Base-by-base conservation (phyloP, 2,888 invertebrate genomes). In the Neuroscelio doddi region DNA sequence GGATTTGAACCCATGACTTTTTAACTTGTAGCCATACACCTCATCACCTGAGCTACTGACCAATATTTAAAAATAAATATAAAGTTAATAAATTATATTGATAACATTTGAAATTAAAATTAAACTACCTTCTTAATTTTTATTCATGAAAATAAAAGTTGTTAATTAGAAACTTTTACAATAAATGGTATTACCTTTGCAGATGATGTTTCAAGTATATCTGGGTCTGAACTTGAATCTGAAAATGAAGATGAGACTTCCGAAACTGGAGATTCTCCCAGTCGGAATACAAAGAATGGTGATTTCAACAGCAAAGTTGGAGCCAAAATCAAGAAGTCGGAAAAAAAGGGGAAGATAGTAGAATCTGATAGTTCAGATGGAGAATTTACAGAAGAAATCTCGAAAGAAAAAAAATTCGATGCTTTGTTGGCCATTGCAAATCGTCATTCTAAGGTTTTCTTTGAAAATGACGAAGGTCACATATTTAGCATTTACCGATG, bases 401-500 rank as follows among this genome's bases (percentile, higher is more conserved):
- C 57, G 10, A 72, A 76, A 47, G 71, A 74, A 42, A 80, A 73
- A 44, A 77, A 77, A 50, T 50, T 73, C 8, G 72, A 82, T 26
- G 69, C 71, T 15, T 64, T 79, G 27, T 47, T 74, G 12, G 71
- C 70, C 1, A 75, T 74, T 17, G 84, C 88, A 9, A 88, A 87
- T 16, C 84, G 90, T n/a, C 90, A 91, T 76, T 91, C 93, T 14
- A 92, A 92, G 81, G 88, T 93, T 0, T 93, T 92, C 80, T 90
- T 93, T 74, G 89, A 90, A 70, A 93, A 92, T 76, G 82, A 86
- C 0, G 84, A 86, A 1, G 92, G 91, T 0, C 87, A 90, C 71
- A 89, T 93, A 58, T 88, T 94, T 75, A 92, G 93, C 39, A 84
- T 94, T 39, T 92, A 93, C 77, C 87, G 92, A 73, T 92, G 92